These are phyloP conservation scores for Rhagophthalmus giganteus DNA, from an alignment of 2,888 invertebrate genomes.

Conservation along the genomic window DNA sequence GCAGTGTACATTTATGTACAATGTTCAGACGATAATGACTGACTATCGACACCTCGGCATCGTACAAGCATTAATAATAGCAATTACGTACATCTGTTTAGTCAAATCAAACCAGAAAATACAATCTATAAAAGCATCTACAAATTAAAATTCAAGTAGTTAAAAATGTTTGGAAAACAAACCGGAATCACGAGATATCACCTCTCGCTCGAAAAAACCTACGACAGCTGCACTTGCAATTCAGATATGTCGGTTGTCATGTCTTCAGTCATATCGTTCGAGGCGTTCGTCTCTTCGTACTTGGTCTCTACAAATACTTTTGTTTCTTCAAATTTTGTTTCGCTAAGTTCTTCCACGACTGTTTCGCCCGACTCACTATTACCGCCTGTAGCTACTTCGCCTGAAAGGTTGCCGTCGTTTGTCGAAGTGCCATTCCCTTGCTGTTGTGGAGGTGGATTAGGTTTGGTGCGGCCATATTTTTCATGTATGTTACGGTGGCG, in stretches of 20 bases:
- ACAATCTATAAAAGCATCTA: too few relatives aligned
- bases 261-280: slow-evolving; percentile 47
- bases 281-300: slow-evolving; percentile 36
- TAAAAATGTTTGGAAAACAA: too few relatives aligned
- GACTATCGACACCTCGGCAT: too few relatives aligned
- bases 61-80: too few relatives aligned
- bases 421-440: slow-evolving; percentile 16
- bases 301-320: slow-evolving; percentile 43
- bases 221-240: slow-evolving; percentile 52
- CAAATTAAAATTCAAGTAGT: too few relatives aligned
- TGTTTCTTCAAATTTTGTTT: slow-evolving; percentile 46
- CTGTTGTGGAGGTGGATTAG: slow-evolving; percentile 46
- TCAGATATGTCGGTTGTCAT: slow-evolving; percentile 53
- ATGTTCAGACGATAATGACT: too few relatives aligned
- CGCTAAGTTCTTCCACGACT: slow-evolving; percentile 30
- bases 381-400: slow-evolving; percentile 2
- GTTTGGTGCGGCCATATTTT: slow-evolving; percentile 72
- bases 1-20: too few relatives aligned
- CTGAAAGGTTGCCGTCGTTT: slow-evolving; percentile 2
- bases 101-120: too few relatives aligned
- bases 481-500: slow-evolving; percentile 86
- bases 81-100: too few relatives aligned
- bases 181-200: too few relatives aligned
- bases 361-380: slow-evolving; percentile 22
- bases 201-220: too few relatives aligned